A percentile compares a stretch with the other conserved stretches of the same genome.
These are phyloP conservation scores for Stictocephala bisonia DNA, from an alignment of 2,888 invertebrate species.

Conservation along the genomic window DNA sequence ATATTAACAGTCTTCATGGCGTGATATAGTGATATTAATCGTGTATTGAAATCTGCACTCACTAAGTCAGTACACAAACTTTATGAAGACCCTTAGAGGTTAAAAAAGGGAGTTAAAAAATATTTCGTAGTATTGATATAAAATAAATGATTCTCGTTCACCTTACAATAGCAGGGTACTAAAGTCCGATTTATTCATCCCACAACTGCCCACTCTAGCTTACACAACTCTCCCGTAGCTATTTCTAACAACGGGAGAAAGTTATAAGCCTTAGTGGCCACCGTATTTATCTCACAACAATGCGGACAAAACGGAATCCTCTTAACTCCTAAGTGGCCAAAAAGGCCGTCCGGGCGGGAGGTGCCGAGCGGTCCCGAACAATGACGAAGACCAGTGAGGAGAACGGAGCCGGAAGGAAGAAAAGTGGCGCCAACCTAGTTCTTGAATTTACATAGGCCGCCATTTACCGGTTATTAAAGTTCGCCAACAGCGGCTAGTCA, in stretches of 20 bases:
- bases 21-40: no score
- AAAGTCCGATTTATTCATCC: no score
- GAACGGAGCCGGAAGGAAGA: slow-evolving; percentile 7
- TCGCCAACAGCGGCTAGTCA: slow-evolving; percentile 29
- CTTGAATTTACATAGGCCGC: slow-evolving; percentile 15
- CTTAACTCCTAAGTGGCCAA: background rate
- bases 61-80: no score
- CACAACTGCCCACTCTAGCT: no score
- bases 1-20: no score
- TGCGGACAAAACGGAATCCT: slow-evolving; percentile 11
- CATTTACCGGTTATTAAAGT: slow-evolving; percentile 27
- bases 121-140: no score
- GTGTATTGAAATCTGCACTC: no score
- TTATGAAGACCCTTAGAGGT: no score
- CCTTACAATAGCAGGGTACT: no score
- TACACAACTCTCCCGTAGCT: background rate
- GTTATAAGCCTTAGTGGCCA: background rate
- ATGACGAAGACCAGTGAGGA: slow-evolving; percentile 1
- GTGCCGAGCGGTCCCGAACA: background rate
- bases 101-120: no score
- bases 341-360: background rate
- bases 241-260: slow-evolving; percentile 7
- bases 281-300: slow-evolving; percentile 1
- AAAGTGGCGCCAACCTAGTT: slow-evolving; percentile 23
- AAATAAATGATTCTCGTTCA: no score